Evolutionary conservation across 2,888 invertebrate genomes (phyloP), one percentile per base, ranked within the genome.

Genomic region (Noctua comes): DNA sequence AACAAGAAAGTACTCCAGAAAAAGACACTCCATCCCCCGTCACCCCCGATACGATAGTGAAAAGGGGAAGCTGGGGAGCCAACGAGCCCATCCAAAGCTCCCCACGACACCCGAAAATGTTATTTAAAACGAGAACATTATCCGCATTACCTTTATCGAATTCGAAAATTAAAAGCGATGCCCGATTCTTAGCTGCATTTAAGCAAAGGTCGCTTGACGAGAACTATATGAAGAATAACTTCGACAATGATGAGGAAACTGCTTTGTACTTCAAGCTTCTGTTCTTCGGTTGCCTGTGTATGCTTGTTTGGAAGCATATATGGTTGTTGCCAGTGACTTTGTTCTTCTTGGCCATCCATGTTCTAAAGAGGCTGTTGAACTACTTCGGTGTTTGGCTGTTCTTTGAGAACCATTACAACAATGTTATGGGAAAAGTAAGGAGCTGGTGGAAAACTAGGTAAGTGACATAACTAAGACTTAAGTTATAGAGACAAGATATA

Each of bases 291-390:
- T 99, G 99, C 89, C 95, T 98, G 13, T 97, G 98, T 74, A 98
- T 99, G 96, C 97, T 99, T 51, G 97, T 99, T 27, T 99, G 99
- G 98, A 98, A 98, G 89, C 98, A 99, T 91, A 97, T 98, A 73
- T 98, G 99, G 98, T 95, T 99, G 79, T 94, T 98, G 85, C 98
- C 98, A 13, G 97, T 99, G 43, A 96, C 98, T 73, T 97, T 98
- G 2, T 97, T 99, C 87, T 99, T 99, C 13, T 96, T 99, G 76
- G 97, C 97, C 1, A 98, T 98, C 87, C 98, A 98, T 93, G 94
- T 97, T 18, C 90, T 98, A 24, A 94, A 97, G 93, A 95, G 96
- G 92, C 78, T 94, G 87, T 86, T 97, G 88, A 92, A 95, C 87
- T 94, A 97, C 93, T 96, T 97, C 93, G 95, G 97, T 11, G 95